phyloP scores from a whole-genome alignment of 2,888 invertebrate genomes.

The Diarsia brunnea region DNA sequence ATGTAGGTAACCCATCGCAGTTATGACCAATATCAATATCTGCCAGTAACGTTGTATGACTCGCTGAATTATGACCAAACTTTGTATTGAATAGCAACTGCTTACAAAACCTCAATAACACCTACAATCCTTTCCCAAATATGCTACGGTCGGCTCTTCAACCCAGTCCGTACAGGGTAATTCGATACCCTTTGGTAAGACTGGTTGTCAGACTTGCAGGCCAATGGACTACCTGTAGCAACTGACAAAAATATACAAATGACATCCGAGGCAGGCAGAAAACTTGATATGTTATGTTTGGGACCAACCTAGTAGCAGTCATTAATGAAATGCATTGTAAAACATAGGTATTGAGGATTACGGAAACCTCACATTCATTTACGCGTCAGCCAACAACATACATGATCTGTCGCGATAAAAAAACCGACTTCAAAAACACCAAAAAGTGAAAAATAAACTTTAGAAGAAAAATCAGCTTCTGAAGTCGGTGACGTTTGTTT shows the following conservation, averaged over 20 bases:
- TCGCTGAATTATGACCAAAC: slow-evolving; percentile 1
- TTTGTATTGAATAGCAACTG: background rate
- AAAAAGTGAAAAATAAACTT: too few relatives aligned
- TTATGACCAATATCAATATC: slow-evolving; percentile 24
- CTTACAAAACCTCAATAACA: background rate
- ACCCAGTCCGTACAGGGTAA: too few relatives aligned
- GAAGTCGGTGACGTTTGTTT: too few relatives aligned
- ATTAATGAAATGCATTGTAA: background rate
- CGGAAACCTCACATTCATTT: slow-evolving; percentile 1
- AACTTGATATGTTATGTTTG: too few relatives aligned
- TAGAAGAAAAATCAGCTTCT: too few relatives aligned
- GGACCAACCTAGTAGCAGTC: background rate
- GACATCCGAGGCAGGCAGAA: too few relatives aligned
- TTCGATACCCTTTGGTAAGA: too few relatives aligned
- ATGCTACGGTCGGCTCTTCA: too few relatives aligned
- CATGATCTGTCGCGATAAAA: background rate
- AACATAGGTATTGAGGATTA: slow-evolving; percentile 3
- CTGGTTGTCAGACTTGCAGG: too few relatives aligned
- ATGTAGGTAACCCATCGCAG: slow-evolving; percentile 14
- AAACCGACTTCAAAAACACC: too few relatives aligned
- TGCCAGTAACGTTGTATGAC: slow-evolving; percentile 1
- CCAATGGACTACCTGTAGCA: too few relatives aligned
- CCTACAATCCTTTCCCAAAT: background rate
- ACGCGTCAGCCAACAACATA: background rate
- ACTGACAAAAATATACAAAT: too few relatives aligned